phyloP scores from a whole-genome alignment of 1,140 invertebrate genomes.

The Drosophila sproati region DNA sequence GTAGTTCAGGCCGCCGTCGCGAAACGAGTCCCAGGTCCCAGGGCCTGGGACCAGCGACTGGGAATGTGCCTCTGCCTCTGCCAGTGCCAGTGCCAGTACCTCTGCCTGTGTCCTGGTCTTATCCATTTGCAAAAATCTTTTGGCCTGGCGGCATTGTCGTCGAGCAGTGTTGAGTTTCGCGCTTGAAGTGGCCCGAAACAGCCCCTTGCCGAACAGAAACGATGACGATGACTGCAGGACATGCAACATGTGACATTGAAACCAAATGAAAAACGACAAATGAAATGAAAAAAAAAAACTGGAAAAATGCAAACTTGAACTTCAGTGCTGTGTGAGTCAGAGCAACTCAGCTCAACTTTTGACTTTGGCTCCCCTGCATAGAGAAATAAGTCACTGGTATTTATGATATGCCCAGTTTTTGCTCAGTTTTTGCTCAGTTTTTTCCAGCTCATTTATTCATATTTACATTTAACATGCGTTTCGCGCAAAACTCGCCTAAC shows the following conservation, averaged over 20 bases:
- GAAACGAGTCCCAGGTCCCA: not conserved
- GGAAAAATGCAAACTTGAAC: constrained; percentile 21
- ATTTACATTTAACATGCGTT: constrained; percentile 82
- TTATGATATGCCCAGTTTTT: constrained; percentile 40
- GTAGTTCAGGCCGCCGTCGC: not conserved
- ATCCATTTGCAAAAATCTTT: constrained; percentile 70
- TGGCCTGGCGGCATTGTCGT: constrained; percentile 57
- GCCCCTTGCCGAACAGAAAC: not conserved
- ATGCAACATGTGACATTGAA: constrained; percentile 82
- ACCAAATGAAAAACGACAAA: constrained; percentile 26
- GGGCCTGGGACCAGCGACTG: constrained; percentile 1
- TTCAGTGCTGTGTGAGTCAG: constrained; percentile 31
- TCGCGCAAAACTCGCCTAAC: constrained; percentile 48
- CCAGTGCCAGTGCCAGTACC: too few relatives aligned
- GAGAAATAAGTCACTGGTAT: constrained; percentile 32
- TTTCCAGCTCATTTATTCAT: constrained; percentile 82
- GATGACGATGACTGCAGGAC: constrained; percentile 56
- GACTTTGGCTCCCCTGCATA: constrained; percentile 12
- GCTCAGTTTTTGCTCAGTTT: not conserved
- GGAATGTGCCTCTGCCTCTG: constrained; percentile 22
- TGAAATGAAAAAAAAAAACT: too few relatives aligned
- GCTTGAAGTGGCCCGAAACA: constrained; percentile 72
- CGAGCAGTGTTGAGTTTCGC: constrained; percentile 76
- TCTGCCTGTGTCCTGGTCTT: constrained; percentile 54
- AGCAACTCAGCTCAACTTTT: constrained; percentile 2